phyloP scores from a whole-genome alignment of 2,113 vertebrate genomes.

The Aptenodytes patagonicus region DNA sequence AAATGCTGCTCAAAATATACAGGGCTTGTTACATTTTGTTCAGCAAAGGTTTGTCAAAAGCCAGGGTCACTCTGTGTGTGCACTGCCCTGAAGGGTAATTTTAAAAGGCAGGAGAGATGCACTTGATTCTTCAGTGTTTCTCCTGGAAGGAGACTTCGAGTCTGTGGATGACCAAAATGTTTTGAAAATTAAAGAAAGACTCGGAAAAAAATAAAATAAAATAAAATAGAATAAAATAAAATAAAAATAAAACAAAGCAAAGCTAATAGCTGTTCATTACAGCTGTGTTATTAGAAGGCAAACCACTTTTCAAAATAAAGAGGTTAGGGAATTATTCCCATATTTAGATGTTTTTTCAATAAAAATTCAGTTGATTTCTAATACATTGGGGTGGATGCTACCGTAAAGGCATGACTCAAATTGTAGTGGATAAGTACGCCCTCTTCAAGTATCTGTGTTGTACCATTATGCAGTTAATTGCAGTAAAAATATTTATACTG shows the following conservation, averaged over 20 bases:
- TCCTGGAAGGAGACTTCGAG: slow-evolving; percentile 75
- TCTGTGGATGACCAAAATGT: slow-evolving; percentile 85
- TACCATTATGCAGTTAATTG: slow-evolving; percentile 77
- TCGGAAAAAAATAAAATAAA: slow-evolving; percentile 74
- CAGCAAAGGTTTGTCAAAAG: slow-evolving; percentile 95
- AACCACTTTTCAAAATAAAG: slow-evolving; percentile 60
- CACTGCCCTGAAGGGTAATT: slow-evolving; percentile 85
- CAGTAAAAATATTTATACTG: slow-evolving; percentile 84
- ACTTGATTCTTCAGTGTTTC: slow-evolving; percentile 77
- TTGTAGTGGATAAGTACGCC: slow-evolving; percentile 44
- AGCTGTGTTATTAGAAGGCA: slow-evolving; percentile 65
- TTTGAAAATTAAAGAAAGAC: slow-evolving; percentile 79
- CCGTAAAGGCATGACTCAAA: slow-evolving; percentile 58
- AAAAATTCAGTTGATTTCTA: slow-evolving; percentile 52
- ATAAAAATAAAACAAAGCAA: slow-evolving; percentile 48
- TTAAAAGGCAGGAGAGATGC: slow-evolving; percentile 76
- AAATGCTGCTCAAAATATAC: slow-evolving; percentile 81
- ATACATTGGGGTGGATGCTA: slow-evolving; percentile 45
- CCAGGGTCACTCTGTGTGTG: slow-evolving; percentile 82
- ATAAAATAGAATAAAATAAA: neutral
- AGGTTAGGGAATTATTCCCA: slow-evolving; percentile 69
- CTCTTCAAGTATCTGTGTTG: slow-evolving; percentile 56
- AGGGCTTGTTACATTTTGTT: slow-evolving; percentile 88
- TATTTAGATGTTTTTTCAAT: slow-evolving; percentile 74
- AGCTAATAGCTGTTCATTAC: slow-evolving; percentile 56